Percentiles rank a stretch among this genome's conserved stretches.
These are phyloP conservation scores for Embidobia sp. DNA, from an alignment of 2,888 invertebrate genomes.

Conservation along the genomic window DNA sequence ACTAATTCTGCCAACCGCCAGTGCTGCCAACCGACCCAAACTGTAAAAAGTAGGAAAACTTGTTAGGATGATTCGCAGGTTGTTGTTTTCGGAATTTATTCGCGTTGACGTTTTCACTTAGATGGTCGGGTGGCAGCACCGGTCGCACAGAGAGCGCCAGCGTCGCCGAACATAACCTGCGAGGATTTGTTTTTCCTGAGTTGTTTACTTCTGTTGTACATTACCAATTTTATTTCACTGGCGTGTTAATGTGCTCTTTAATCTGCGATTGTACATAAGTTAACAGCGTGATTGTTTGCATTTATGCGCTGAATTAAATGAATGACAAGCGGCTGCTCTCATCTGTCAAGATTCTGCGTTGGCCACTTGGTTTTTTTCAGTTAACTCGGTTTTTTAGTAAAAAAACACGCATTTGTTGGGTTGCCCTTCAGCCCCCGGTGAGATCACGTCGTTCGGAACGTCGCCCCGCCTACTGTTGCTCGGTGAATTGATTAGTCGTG, in stretches of 20 bases:
- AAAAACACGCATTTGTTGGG: too few relatives aligned
- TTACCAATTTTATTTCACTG: conserved; percentile 26
- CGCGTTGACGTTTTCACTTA: too few relatives aligned
- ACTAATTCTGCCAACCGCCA: background rate
- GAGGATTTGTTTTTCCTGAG: background rate
- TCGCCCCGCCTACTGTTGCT: conserved; percentile 73
- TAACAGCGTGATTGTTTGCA: conserved; percentile 25
- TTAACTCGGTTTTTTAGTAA: too few relatives aligned
- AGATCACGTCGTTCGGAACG: conserved; percentile 57
- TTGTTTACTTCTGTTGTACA: conserved; percentile 29
- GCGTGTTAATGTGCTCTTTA: too few relatives aligned
- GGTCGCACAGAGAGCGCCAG: too few relatives aligned
- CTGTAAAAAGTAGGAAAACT: conserved; percentile 14
- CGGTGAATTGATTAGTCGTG: conserved; percentile 75
- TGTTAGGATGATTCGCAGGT: conserved; percentile 9
- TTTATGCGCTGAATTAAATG: too few relatives aligned
- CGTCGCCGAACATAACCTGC: too few relatives aligned
- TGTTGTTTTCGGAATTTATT: conserved; percentile 42
- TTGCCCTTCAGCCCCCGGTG: background rate
- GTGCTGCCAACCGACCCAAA: conserved; percentile 4
- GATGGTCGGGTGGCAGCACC: too few relatives aligned
- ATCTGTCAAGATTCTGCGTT: too few relatives aligned
- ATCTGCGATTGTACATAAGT: conserved; percentile 37
- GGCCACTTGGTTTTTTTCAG: background rate
- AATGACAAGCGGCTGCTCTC: too few relatives aligned